phyloP scores from a whole-genome alignment of 2,888 invertebrate genomes.

The Asteroscopus sphinx region DNA sequence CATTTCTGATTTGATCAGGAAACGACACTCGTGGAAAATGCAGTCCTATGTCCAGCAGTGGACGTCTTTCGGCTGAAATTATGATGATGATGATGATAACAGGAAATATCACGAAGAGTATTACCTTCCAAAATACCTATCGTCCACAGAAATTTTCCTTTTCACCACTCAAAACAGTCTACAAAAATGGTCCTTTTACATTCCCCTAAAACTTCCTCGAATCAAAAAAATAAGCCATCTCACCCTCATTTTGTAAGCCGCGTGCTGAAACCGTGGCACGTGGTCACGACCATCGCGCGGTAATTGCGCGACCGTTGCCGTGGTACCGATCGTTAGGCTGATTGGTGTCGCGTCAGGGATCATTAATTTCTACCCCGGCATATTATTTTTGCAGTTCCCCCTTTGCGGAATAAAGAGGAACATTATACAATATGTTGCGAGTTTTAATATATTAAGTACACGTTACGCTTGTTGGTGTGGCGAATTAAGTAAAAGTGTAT shows the following conservation, averaged over 20 bases:
- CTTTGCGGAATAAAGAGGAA: slow-evolving; percentile 21
- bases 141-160: too few relatives aligned
- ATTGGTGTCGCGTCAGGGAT: slow-evolving; percentile 49
- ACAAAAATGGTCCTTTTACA: not conserved
- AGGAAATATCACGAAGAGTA: too few relatives aligned
- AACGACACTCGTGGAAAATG: too few relatives aligned
- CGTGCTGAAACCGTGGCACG: slow-evolving; percentile 17
- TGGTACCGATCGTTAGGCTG: slow-evolving; percentile 40
- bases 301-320: slow-evolving; percentile 31
- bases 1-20: too few relatives aligned
- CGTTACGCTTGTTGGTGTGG: not conserved
- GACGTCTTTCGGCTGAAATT: too few relatives aligned
- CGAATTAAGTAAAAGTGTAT: slow-evolving; percentile 2
- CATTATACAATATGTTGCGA: slow-evolving; percentile 8
- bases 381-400: slow-evolving; percentile 43
- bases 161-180: too few relatives aligned
- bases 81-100: too few relatives aligned
- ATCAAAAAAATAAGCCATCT: slow-evolving; percentile 13
- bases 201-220: not conserved
- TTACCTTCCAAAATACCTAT: too few relatives aligned
- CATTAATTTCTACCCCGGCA: slow-evolving; percentile 51
- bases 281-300: slow-evolving; percentile 25
- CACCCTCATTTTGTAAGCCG: slow-evolving; percentile 16
- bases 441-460: slow-evolving; percentile 30
- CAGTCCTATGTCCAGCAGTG: too few relatives aligned